Evolutionary conservation across 1,140 invertebrate species (phyloP).

Genomic region (Chionoecetes opilio): DNA sequence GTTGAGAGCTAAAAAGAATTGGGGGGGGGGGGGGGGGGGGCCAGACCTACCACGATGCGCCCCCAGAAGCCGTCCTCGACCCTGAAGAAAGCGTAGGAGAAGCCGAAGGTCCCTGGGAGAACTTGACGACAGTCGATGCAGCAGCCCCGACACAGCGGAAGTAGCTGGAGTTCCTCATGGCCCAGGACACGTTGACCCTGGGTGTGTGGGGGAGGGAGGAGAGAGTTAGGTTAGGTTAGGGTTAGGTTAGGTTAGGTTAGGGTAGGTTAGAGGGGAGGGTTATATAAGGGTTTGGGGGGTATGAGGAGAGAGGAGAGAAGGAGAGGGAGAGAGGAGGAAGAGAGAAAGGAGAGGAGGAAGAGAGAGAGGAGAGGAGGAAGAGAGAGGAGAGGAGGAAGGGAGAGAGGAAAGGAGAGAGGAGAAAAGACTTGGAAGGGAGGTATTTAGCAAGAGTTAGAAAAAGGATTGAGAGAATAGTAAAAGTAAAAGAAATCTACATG

Average conservation of each 20-base stretch:
- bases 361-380: conserved; percentile 39
- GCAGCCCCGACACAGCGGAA: conserved; percentile 99
- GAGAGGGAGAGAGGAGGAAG: too few species aligned
- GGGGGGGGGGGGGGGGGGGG: too few species aligned
- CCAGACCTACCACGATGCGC: conserved; percentile 82
- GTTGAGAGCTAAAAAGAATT: too few species aligned
- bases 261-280: too few species aligned
- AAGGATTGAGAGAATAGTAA: too few species aligned
- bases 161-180: conserved; percentile 91
- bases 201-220: background rate
- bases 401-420: conserved; percentile 18
- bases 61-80: conserved; percentile 85
- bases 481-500: too few species aligned
- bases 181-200: conserved; percentile 90
- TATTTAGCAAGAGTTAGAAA: background rate
- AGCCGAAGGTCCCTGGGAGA: conserved; percentile 85
- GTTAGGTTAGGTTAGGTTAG: too few species aligned
- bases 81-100: conserved; percentile 85
- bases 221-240: too few species aligned
- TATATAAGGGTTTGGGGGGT: too few species aligned
- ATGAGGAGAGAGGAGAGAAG: too few species aligned
- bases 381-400: conserved; percentile 34
- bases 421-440: background rate
- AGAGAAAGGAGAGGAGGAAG: too few species aligned
- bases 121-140: conserved; percentile 95